Percentiles rank a stretch among this genome's conserved stretches.
Conservation (phyloP, 2,797 vertebrate species). For the Fistularia commersonii region DNA sequence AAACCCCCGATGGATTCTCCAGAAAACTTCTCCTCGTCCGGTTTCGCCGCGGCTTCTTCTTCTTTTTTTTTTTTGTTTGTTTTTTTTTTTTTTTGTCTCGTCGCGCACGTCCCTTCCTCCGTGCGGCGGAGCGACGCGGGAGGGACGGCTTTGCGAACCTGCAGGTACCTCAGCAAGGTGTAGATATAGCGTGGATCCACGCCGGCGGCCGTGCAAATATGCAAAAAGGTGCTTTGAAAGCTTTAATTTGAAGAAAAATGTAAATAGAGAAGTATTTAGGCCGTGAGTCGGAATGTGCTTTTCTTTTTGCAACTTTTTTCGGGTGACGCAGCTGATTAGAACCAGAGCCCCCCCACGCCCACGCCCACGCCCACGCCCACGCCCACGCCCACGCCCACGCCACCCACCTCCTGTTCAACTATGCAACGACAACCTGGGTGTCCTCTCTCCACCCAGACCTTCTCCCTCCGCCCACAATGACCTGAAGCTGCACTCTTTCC, state of each 20-base stretch:
- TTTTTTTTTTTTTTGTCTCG: background rate
- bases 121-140: conserved; percentile 71
- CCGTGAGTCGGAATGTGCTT: conserved; percentile 84
- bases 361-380: conserved; percentile 82
- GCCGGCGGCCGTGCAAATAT: conserved; percentile 96
- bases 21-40: conserved; percentile 74
- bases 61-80: background rate
- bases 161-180: conserved; percentile 69
- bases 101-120: conserved; percentile 74
- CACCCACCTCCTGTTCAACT: too few species aligned
- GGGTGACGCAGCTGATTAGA: conserved; percentile 74
- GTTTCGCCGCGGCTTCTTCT: conserved; percentile 68
- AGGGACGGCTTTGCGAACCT: conserved; percentile 61
- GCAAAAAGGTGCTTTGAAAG: conserved; percentile 98
- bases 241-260: conserved; percentile 98
- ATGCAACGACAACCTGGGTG: too few species aligned
- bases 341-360: conserved; percentile 82
- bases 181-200: conserved; percentile 87
- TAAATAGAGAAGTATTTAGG: conserved; percentile 85
- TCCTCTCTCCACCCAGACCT: too few species aligned
- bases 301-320: conserved; percentile 81
- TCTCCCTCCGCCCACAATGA: too few species aligned
- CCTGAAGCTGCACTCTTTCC: too few species aligned
- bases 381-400: too few species aligned
- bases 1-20: conserved; percentile 76